Conservation (phyloP, 2,113 vertebrate species). For the Pongo abelii region DNA sequence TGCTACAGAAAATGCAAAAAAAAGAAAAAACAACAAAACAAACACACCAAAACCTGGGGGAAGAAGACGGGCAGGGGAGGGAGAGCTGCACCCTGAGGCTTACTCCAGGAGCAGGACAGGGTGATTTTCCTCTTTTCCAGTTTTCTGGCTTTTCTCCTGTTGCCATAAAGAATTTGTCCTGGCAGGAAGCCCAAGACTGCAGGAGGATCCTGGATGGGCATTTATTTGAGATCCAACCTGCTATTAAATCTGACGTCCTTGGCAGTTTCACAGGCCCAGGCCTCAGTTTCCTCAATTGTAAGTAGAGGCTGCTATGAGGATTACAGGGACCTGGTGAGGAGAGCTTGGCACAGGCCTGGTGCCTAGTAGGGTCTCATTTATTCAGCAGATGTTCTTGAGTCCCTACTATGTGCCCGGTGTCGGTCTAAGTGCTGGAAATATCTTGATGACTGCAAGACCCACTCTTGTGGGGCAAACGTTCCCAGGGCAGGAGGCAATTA, state of each 20-base stretch:
- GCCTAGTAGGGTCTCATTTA: not conserved
- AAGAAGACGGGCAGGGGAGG: rapidly evolving
- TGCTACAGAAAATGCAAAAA: rapidly evolving
- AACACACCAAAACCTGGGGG: not conserved
- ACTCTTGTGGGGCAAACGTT: not conserved
- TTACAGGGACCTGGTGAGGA: not conserved
- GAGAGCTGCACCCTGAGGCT: rapidly evolving
- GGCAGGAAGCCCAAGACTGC: not conserved
- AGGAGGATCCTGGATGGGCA: not conserved
- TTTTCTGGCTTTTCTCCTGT: not conserved
- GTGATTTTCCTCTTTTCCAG: not conserved
- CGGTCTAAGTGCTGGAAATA: not conserved
- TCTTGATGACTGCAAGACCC: too few relatives aligned
- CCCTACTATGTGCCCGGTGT: not conserved
- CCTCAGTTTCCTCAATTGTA: not conserved
- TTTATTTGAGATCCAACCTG: not conserved
- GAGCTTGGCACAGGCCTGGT: not conserved
- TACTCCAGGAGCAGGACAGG: rapidly evolving
- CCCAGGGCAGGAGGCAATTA: not conserved
- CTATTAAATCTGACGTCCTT: not conserved
- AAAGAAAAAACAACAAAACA: not conserved
- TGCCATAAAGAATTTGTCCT: not conserved
- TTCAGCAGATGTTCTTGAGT: not conserved
- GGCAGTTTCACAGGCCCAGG: not conserved
- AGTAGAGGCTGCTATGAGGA: not conserved